Base-by-base conservation (phyloP, 1,140 invertebrate genomes). In the Metaphire vulgaris region DNA sequence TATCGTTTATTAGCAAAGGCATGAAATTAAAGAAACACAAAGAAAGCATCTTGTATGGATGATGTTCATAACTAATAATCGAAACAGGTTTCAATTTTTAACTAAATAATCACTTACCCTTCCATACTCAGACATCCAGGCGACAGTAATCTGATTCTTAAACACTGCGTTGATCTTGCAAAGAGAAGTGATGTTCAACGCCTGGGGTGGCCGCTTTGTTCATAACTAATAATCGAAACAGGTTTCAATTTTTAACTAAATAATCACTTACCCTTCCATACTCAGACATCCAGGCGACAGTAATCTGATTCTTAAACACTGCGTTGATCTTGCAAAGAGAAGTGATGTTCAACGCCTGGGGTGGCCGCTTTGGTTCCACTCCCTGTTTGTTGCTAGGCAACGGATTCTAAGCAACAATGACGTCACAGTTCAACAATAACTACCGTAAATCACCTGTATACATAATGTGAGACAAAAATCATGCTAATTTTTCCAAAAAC, bases 371-470 rank as follows among this genome's bases (percentile, higher is more conserved):
- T 72, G 96, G 93, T 86, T 99, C 97, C 33, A 95, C 94, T 72
- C 95, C 95, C 16, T 95, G 95, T 86, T 97, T 97, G 87, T 97
- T 98, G 78, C 95, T 98, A 72, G 96, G 96, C 87, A 98, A 96
- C 72, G 95, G 94, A 88, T 95, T 97, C 93, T 96, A 85, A 69
- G 85, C 82, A 26, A 83, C 81, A 67, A 73, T 21, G 21, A 56
- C 41, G 21, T 12, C 6, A 56, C 41, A 21, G 41, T 56, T n/a
- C n/a, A n/a, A n/a, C n/a, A n/a, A n/a, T n/a, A n/a, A n/a, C n/a
- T n/a, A n/a, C n/a, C n/a, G n/a, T n/a, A n/a, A n/a, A n/a, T n/a
- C n/a, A n/a, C n/a, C n/a, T n/a, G n/a, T n/a, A n/a, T n/a, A n/a
- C n/a, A n/a, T n/a, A n/a, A n/a, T n/a, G n/a, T n/a, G n/a, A n/a